Evolutionary conservation across 2,797 vertebrate genomes (phyloP), one percentile per base, ranked within the genome.

Genomic region (Scleropages formosus): DNA sequence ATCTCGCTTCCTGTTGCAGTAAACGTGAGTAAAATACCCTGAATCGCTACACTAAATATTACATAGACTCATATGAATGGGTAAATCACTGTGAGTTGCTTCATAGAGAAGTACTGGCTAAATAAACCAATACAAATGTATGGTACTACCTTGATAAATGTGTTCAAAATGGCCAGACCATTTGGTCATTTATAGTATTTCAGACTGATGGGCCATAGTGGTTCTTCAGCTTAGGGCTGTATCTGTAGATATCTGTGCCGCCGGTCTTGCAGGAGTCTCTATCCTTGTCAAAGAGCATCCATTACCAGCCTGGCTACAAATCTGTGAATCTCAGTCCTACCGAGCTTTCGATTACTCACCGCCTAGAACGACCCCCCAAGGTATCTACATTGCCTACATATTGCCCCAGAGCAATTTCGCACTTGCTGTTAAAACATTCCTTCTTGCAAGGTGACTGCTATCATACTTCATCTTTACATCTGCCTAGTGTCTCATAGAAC

Each of bases 101-200:
- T n/a, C 39, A 39, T 39, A 39, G 18, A 20, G 66, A 20, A 66
- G 31, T 15, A 66, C n/a, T 20, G 13, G 2, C 13, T 39, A 46
- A 46, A 66, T 66, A 66, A 7, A 39, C n/a, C 16, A 12, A 18
- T 13, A 39, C 20, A 44, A n/a, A 67, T 67, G 47, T 39, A 39
- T 31, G 2, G 2, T 31, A 31, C 6, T 2, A 39, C 31, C 39
- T 2, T 31, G 31, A 39, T 39, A 39, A 39, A 31, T 6, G 31
- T 31, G 31, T 39, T 39, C 39, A 39, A 39, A 2, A 39, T 6
- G 31, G 31, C 39, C 31, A 6, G 31, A 39, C 39, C 56, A 56
- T 53, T 69, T 53, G 51, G 68, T 69, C 24, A 10, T 49, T 69
- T 9, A 51, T 51, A 27, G 47, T 16, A 70, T 27, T 51, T 70